These are phyloP conservation scores for Mugil cephalus DNA, from an alignment of 2,113 vertebrate genomes.

Conservation along the genomic window DNA sequence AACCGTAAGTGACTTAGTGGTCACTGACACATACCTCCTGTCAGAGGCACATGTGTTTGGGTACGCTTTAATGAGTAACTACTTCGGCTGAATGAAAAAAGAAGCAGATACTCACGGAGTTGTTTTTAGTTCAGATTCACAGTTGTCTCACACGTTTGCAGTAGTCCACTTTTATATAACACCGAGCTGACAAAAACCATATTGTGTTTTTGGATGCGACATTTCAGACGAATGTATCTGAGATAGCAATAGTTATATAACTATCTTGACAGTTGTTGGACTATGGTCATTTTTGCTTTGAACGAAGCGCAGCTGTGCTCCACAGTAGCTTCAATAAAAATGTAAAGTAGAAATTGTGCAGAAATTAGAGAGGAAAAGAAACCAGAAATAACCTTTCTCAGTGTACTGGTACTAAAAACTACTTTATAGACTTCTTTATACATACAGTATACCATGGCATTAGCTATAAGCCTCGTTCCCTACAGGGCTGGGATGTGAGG, in stretches of 20 bases:
- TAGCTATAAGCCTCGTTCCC: no score
- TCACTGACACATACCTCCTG: conserved; percentile 60
- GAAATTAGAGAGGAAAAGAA: no score
- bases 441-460: no score
- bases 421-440: no score
- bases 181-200: conserved; percentile 20
- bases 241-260: background rate
- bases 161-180: conserved; percentile 1
- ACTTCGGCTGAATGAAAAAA: conserved; percentile 30
- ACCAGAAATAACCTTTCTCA: no score
- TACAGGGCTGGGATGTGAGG: no score
- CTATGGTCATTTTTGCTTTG: no score
- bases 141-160: background rate
- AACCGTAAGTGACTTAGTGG: conserved; percentile 30
- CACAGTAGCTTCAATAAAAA: no score
- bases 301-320: no score
- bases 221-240: background rate
- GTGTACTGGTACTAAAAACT: no score
- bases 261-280: no score
- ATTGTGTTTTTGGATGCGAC: background rate
- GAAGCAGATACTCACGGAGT: conserved; percentile 23
- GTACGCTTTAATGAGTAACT: conserved; percentile 73
- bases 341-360: no score
- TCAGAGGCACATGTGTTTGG: conserved; percentile 56
- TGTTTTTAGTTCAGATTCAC: conserved; percentile 10